Percentiles rank a stretch among this genome's conserved stretches.
These are phyloP conservation scores for Colossoma macropomum DNA, from an alignment of 2,113 vertebrate genomes.

Conservation along the genomic window DNA sequence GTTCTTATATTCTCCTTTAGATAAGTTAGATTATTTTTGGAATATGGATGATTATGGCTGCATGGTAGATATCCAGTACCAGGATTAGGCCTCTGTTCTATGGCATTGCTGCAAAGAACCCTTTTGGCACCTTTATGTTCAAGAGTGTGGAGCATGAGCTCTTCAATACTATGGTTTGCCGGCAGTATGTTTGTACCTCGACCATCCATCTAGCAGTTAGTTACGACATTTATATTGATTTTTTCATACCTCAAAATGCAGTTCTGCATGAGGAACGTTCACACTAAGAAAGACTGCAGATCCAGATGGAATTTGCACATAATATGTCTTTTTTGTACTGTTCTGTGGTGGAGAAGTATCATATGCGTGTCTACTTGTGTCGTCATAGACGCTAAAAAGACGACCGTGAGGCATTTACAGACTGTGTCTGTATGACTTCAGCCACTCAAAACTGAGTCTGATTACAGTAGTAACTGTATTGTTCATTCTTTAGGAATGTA, in stretches of 20 bases:
- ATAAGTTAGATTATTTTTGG: too few relatives aligned
- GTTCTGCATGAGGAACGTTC: neutral
- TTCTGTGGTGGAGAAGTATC: neutral
- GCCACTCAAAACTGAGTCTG: neutral
- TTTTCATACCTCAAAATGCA: slow-evolving; percentile 25
- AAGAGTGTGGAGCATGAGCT: neutral
- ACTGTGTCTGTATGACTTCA: neutral
- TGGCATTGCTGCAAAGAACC: too few relatives aligned
- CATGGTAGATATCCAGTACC: too few relatives aligned
- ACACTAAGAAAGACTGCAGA: neutral
- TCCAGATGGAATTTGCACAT: slow-evolving; percentile 4
- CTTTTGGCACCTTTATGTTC: too few relatives aligned
- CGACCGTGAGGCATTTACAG: neutral
- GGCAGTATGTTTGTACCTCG: slow-evolving; percentile 6
- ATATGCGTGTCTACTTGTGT: neutral
- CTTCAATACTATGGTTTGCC: neutral
- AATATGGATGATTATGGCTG: too few relatives aligned
- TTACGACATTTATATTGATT: neutral
- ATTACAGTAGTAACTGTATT: neutral
- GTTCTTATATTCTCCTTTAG: too few relatives aligned
- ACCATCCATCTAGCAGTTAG: neutral
- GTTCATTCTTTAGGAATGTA: neutral
- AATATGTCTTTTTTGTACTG: neutral
- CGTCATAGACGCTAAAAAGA: neutral
- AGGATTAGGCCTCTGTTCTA: too few relatives aligned